phyloP scores from a whole-genome alignment of 2,113 vertebrate genomes.

The Ploceus nigricollis region DNA sequence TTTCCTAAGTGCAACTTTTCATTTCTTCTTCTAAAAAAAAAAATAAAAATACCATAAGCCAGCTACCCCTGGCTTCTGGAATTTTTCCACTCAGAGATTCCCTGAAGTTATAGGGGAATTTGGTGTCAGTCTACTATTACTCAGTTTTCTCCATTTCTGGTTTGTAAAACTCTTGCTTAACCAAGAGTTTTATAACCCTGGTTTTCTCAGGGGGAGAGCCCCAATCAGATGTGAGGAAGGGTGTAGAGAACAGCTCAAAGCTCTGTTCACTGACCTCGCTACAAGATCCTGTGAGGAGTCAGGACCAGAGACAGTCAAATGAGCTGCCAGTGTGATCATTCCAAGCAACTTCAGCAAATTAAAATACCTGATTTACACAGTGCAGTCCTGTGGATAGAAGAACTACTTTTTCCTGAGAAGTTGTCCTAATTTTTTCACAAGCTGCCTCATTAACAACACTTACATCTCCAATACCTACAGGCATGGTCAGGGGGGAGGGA shows the following conservation, averaged over 20 bases:
- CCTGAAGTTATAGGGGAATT: neutral
- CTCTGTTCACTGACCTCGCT: neutral
- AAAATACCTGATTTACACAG: neutral
- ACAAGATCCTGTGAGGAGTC: neutral
- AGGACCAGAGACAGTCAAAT: neutral
- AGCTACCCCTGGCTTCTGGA: neutral
- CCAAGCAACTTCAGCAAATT: neutral
- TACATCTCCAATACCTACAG: neutral
- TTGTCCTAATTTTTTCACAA: neutral
- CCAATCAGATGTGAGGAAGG: neutral
- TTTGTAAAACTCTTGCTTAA: neutral
- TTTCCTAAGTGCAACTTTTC: neutral
- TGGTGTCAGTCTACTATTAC: neutral
- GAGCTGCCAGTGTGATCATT: neutral
- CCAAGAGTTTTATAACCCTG: neutral
- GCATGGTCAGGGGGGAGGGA: neutral
- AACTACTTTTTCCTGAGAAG: neutral
- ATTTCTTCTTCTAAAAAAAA: neutral
- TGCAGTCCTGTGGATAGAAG: neutral
- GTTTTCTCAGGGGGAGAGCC: neutral
- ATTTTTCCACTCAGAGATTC: neutral
- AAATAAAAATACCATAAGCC: neutral
- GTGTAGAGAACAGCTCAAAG: neutral
- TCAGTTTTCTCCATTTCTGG: neutral
- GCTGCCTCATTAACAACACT: neutral